These are phyloP conservation scores for Nudaria mundana DNA, from an alignment of 2,888 invertebrate species.

Conservation along the genomic window DNA sequence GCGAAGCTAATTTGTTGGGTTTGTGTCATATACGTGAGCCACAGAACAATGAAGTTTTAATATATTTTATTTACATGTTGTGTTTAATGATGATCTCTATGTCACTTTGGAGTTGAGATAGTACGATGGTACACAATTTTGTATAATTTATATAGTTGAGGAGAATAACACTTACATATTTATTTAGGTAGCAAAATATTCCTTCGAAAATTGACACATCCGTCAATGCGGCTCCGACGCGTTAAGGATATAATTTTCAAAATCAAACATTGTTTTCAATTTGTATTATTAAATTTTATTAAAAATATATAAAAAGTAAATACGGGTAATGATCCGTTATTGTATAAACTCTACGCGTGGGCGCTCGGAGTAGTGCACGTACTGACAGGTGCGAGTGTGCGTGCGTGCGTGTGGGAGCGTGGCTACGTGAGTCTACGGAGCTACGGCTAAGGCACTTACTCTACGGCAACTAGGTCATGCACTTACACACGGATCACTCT, in stretches of 20 bases:
- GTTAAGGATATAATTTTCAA: conserved; percentile 1
- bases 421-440: conserved; percentile 2
- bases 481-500: not conserved
- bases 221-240: not conserved
- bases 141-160: not conserved
- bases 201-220: not conserved
- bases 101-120: not conserved
- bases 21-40: too few species aligned
- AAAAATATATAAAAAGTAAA: conserved; percentile 15
- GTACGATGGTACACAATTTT: not conserved
- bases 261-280: conserved; percentile 10
- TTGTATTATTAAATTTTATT: conserved; percentile 13
- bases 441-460: conserved; percentile 7
- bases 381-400: conserved; percentile 3
- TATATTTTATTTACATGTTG: too few species aligned
- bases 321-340: conserved; percentile 5
- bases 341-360: not conserved
- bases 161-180: conserved; percentile 7
- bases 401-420: conserved; percentile 14
- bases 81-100: not conserved
- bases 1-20: too few species aligned
- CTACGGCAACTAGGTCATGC: not conserved
- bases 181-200: not conserved
- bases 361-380: conserved; percentile 1
- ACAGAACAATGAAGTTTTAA: too few species aligned